phyloP scores from a whole-genome alignment of 53 echinoderm and acorn worm species.

The Holothuria scabra region DNA sequence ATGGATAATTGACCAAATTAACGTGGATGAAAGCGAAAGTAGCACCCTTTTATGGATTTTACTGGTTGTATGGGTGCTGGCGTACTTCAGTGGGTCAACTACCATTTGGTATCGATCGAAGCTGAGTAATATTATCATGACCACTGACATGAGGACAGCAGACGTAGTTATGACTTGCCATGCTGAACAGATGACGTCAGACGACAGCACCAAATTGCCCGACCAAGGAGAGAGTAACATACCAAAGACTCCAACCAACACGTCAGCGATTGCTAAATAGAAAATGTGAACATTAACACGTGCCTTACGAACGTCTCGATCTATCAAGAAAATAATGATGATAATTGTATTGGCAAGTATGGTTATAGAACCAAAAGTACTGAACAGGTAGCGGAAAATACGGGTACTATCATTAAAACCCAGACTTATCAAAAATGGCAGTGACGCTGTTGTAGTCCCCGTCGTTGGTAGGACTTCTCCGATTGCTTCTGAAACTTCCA shows the following conservation, averaged over 20 bases:
- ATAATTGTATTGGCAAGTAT: background rate
- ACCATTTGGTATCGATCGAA: constrained; percentile 8
- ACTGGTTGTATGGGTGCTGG: background rate
- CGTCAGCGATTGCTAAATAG: constrained; percentile 7
- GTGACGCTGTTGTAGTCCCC: too few relatives aligned
- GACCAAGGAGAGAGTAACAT: background rate
- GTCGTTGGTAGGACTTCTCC: too few relatives aligned
- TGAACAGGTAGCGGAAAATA: too few relatives aligned
- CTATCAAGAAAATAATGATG: background rate
- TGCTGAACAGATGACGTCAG: background rate
- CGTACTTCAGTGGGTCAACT: background rate
- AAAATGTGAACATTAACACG: background rate
- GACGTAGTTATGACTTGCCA: background rate
- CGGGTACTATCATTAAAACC: too few relatives aligned
- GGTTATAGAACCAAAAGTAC: background rate
- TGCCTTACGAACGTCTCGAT: background rate
- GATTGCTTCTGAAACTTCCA: too few relatives aligned
- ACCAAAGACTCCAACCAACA: constrained; percentile 11
- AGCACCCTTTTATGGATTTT: background rate
- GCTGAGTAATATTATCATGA: constrained; percentile 17
- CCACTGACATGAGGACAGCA: background rate
- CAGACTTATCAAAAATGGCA: too few relatives aligned
- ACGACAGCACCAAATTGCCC: background rate
- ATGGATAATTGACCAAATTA: too few relatives aligned
- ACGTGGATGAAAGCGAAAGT: background rate